Conservation (phyloP, 2,888 invertebrate species). For the Silvanus unidentatus region DNA sequence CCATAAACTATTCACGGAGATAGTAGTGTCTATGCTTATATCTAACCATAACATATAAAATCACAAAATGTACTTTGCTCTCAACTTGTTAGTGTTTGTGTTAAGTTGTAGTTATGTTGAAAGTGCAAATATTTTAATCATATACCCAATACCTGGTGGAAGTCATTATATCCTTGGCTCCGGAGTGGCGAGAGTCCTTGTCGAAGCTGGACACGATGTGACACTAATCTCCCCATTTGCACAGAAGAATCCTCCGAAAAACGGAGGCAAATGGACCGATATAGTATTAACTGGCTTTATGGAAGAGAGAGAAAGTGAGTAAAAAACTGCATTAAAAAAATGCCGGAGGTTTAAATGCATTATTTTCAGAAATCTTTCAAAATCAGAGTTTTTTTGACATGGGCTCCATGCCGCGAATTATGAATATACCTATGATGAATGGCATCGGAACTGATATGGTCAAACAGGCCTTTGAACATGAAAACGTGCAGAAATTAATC, state of each 20-base stretch:
- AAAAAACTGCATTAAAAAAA: neutral
- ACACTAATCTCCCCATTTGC: slow-evolving; percentile 30
- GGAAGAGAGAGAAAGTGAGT: slow-evolving; percentile 17
- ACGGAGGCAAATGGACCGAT: slow-evolving; percentile 39
- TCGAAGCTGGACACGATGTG: slow-evolving; percentile 43
- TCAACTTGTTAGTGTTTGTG: too few relatives aligned
- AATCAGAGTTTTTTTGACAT: too few relatives aligned
- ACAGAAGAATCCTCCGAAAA: slow-evolving; percentile 38
- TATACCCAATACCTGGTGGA: slow-evolving; percentile 26
- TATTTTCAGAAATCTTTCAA: too few relatives aligned
- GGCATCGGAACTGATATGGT: too few relatives aligned
- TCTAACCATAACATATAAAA: too few relatives aligned
- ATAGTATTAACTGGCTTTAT: slow-evolving; percentile 27
- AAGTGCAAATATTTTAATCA: slow-evolving; percentile 25
- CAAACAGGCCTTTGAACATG: slow-evolving; percentile 32
- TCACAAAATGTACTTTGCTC: too few relatives aligned
- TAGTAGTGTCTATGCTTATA: too few relatives aligned
- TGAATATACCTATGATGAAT: too few relatives aligned
- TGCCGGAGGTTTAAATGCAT: slow-evolving; percentile 24
- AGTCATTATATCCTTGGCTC: slow-evolving; percentile 29
- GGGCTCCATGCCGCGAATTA: too few relatives aligned
- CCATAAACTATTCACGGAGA: too few relatives aligned
- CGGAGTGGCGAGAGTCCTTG: slow-evolving; percentile 26
- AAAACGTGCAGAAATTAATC: slow-evolving; percentile 34
- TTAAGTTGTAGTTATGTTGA: neutral